Evolutionary conservation across 1,140 invertebrate species (phyloP).

Genomic region (Penaeus indicus): DNA sequence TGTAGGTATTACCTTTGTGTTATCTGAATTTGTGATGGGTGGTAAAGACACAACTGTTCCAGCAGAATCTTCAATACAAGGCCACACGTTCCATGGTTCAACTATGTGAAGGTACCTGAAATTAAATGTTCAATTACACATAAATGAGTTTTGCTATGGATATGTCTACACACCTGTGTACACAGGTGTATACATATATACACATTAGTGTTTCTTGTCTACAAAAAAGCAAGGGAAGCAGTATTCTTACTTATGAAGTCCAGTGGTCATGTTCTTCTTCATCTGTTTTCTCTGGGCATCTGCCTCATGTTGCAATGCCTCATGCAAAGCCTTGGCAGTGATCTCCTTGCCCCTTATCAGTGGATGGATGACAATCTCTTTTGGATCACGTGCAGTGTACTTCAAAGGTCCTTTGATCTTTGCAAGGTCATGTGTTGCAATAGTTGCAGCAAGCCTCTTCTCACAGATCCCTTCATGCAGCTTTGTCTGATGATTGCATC

Average conservation of each 20-base stretch:
- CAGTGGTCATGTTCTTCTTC: conserved; percentile 79
- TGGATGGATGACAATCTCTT: conserved; percentile 77
- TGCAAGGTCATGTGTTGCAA: conserved; percentile 85
- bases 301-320: conserved; percentile 80
- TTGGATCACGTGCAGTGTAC: conserved; percentile 78
- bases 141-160: neutral
- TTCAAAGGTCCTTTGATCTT: conserved; percentile 77
- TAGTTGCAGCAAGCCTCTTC: conserved; percentile 82
- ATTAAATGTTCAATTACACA: neutral
- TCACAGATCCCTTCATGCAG: conserved; percentile 84
- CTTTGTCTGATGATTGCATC: conserved; percentile 74
- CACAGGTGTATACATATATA: neutral
- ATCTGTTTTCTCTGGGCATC: conserved; percentile 74
- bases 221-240: neutral
- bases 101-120: conserved; percentile 80
- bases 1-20: conserved; percentile 77
- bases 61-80: conserved; percentile 78
- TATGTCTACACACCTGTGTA: neutral
- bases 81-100: conserved; percentile 80
- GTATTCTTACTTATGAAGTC: conserved; percentile 79
- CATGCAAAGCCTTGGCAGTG: conserved; percentile 78
- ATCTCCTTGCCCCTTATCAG: conserved; percentile 76
- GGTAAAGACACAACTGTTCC: conserved; percentile 83
- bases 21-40: conserved; percentile 85
- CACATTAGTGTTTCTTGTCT: neutral